Evolutionary conservation across 2,797 vertebrate genomes (phyloP), one percentile per base, ranked within the genome.

Genomic region (Microchirus variegatus): DNA sequence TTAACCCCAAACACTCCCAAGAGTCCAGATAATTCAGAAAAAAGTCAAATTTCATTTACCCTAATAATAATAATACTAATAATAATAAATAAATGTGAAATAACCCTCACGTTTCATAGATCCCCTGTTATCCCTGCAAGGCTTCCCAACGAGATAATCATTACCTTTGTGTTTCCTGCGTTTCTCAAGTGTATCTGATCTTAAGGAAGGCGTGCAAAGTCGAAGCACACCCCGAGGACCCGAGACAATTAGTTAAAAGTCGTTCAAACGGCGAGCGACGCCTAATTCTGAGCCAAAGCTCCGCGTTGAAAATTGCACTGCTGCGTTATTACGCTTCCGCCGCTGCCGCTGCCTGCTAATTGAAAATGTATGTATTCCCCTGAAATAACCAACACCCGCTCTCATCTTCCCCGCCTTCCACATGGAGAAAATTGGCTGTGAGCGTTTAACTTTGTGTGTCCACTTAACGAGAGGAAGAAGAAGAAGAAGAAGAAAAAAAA

Each of bases 321-420:
- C 61, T 63, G 52, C 35, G n/a, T 78, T 57, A 70, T 67, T 62
- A 31, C 18, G 26, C 62, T 53, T 64, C 48, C 67, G 70, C 61
- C 61, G 0, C 73, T 9, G 38, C 73, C 58, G 66, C 56, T 36
- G 54, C 60, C 10, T 63, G 53, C 63, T 86, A 84, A 80, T 82
- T 77, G 84, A 86, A 87, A 78, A 78, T 77, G 63, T 81, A 81
- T 83, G 82, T 73, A 87, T 86, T 86, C 65, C 70, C 73, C 49
- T 70, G 58, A 85, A 84, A 73, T 80, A 82, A 69, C 10, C 12
- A 6, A 14, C 14, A 47, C 16, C 70, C 42, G 45, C 60, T 73
- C 66, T 67, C 53, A 42, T 45, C 70, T 67, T 75, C 18, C 44
- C 67, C 73, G 69, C 75, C 71, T 17, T 79, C 54, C 59, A 18